Conservation (phyloP, 2,113 vertebrate genomes). For the Coturnix japonica region DNA sequence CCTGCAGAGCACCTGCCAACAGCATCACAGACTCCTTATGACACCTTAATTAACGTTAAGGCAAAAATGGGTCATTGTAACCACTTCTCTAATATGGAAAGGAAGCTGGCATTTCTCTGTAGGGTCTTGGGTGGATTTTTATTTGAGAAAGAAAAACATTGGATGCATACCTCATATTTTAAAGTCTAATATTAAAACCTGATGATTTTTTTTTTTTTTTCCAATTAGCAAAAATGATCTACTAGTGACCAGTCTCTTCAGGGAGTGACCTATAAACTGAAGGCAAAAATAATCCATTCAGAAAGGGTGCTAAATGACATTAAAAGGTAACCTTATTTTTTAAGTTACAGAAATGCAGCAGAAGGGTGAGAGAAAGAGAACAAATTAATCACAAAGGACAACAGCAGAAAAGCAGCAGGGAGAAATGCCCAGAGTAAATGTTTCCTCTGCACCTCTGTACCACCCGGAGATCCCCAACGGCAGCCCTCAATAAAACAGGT, state of each 20-base stretch:
- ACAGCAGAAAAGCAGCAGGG: not conserved
- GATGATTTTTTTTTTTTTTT: not conserved
- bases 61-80: not conserved
- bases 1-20: not conserved
- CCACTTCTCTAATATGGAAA: not conserved
- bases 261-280: not conserved
- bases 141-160: not conserved
- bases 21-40: not conserved
- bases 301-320: not conserved
- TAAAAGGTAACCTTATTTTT: not conserved
- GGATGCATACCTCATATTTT: not conserved
- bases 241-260: not conserved
- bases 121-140: not conserved
- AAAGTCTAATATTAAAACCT: not conserved
- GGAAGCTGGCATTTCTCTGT: not conserved
- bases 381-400: not conserved
- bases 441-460: not conserved
- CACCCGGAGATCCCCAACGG: rapidly evolving
- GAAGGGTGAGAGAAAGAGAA: not conserved
- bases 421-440: not conserved
- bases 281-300: not conserved
- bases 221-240: not conserved
- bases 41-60: not conserved
- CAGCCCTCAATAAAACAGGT: not conserved
- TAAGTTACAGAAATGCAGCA: not conserved